Conservation (phyloP, 2,888 invertebrate species). For the Anoplius nigerrimus region DNA sequence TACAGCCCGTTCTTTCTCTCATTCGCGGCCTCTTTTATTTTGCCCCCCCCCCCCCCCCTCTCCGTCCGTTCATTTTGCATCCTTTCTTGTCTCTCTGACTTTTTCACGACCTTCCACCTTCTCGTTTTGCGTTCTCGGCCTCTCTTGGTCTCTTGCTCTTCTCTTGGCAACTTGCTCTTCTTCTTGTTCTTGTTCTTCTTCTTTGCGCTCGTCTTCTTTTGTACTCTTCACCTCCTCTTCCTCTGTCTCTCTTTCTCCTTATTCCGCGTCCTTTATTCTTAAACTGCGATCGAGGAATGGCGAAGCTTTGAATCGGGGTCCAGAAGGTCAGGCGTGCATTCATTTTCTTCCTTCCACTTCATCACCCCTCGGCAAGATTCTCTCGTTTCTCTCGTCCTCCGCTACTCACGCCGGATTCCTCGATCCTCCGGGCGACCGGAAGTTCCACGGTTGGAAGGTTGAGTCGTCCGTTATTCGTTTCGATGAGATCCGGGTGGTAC, state of each 20-base stretch:
- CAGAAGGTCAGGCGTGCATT: conserved; percentile 45
- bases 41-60: neutral
- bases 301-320: conserved; percentile 36
- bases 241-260: neutral
- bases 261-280: neutral
- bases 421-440: conserved; percentile 30
- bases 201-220: neutral
- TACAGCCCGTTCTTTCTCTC: no score
- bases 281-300: conserved; percentile 34
- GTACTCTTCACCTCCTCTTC: neutral
- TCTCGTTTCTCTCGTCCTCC: neutral
- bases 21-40: no score
- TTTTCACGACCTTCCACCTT: neutral
- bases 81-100: neutral
- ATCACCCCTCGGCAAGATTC: neutral
- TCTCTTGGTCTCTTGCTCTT: neutral
- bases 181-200: neutral
- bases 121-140: no score
- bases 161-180: neutral
- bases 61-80: neutral
- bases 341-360: conserved; percentile 13
- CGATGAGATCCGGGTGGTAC: no score
- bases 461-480: conserved; percentile 17
- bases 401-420: conserved; percentile 2
- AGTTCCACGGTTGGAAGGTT: conserved; percentile 22